These are phyloP conservation scores for Drosophila hawaiiensis DNA, from an alignment of 2,888 invertebrate genomes.

Conservation along the genomic window DNA sequence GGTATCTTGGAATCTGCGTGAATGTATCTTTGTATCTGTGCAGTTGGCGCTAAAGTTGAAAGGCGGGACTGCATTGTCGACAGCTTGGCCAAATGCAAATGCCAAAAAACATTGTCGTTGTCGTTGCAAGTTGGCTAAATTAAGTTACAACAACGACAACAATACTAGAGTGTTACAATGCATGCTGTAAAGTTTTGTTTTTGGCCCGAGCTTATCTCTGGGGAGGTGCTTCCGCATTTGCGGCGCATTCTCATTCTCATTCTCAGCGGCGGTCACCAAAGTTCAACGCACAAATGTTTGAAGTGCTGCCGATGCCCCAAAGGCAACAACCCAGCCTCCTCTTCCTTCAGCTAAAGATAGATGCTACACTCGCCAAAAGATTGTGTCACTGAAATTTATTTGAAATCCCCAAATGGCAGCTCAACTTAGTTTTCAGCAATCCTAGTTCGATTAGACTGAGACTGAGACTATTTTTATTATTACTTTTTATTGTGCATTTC, in stretches of 20 bases:
- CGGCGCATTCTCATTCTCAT: constrained; percentile 58
- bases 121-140: constrained; percentile 55
- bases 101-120: constrained; percentile 60
- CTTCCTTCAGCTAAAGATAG: constrained; percentile 50
- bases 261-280: constrained; percentile 66
- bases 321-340: constrained; percentile 16
- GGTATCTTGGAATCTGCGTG: neutral
- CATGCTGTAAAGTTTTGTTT: constrained; percentile 33
- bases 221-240: constrained; percentile 77
- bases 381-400: neutral
- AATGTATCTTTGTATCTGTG: constrained; percentile 22
- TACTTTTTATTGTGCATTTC: neutral
- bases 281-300: constrained; percentile 78
- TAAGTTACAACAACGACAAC: constrained; percentile 45
- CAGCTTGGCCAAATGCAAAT: constrained; percentile 62
- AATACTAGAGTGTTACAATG: constrained; percentile 50
- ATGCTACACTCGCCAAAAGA: constrained; percentile 11
- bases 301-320: constrained; percentile 64
- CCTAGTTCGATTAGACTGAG: no score
- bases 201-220: constrained; percentile 67
- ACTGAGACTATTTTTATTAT: neutral
- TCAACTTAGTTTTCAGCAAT: neutral
- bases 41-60: constrained; percentile 67
- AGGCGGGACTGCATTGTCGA: constrained; percentile 62
- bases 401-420: neutral